Conservation (phyloP, 2,888 invertebrate genomes). For the Meloe dianella region DNA sequence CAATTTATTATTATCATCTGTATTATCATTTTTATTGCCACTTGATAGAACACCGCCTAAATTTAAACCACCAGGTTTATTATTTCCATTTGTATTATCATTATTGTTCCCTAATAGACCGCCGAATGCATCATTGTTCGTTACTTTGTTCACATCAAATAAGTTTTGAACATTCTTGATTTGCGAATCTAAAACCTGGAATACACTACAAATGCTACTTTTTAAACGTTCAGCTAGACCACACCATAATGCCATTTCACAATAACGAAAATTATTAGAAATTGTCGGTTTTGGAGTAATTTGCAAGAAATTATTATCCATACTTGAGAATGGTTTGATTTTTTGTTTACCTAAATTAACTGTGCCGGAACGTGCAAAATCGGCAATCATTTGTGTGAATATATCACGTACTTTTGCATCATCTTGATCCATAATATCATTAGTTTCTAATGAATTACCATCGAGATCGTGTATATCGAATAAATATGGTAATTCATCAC, state of each 20-base stretch:
- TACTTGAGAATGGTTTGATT: constrained; percentile 57
- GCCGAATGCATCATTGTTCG: neutral
- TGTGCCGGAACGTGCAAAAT: constrained; percentile 68
- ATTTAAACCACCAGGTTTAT: constrained; percentile 13
- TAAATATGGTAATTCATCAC: constrained; percentile 75
- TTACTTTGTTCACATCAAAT: constrained; percentile 15
- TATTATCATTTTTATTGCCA: constrained; percentile 4
- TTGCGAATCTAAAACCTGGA: constrained; percentile 46
- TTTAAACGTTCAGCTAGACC: constrained; percentile 66
- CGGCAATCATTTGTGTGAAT: constrained; percentile 70
- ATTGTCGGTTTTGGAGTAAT: constrained; percentile 61
- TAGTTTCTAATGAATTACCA: constrained; percentile 62
- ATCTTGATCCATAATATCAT: constrained; percentile 58
- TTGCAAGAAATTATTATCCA: constrained; percentile 64
- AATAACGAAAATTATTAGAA: constrained; percentile 64
- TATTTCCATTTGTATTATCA: neutral
- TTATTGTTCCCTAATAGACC: neutral
- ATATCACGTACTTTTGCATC: constrained; percentile 71
- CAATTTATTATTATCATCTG: neutral
- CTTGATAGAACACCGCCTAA: constrained; percentile 17
- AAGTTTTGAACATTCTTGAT: constrained; percentile 33
- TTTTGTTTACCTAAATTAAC: constrained; percentile 52
- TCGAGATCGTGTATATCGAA: constrained; percentile 70
- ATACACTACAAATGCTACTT: constrained; percentile 62
- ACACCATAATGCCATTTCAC: constrained; percentile 74